Evolutionary conservation across 2,797 vertebrate genomes (phyloP).

Genomic region (Hypotaenidia philippensis): DNA sequence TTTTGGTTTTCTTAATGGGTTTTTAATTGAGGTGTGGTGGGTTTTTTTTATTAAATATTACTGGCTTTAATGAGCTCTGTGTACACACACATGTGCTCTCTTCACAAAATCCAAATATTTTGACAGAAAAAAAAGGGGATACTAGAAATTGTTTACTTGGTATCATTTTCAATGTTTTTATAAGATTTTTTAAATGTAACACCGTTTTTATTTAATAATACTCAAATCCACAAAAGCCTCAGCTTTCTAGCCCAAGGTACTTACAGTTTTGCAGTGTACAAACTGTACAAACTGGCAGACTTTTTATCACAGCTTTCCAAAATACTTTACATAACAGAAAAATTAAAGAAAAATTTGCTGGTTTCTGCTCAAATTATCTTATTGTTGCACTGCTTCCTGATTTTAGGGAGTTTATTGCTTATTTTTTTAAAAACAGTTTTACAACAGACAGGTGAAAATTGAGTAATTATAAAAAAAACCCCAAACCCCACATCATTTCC

Average conservation of each 20-base stretch:
- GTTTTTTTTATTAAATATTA: background rate
- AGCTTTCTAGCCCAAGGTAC: background rate
- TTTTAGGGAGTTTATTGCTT: background rate
- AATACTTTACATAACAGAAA: background rate
- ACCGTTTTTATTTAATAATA: background rate
- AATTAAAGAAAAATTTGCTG: background rate
- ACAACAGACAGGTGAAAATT: background rate
- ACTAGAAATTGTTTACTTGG: background rate
- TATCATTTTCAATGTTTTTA: background rate
- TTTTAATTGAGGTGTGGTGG: background rate
- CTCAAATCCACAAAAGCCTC: background rate
- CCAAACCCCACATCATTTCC: background rate
- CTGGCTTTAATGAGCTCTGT: background rate
- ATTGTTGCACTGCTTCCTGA: background rate
- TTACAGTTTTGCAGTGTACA: background rate
- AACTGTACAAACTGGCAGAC: background rate
- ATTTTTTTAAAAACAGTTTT: background rate
- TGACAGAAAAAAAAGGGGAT: background rate
- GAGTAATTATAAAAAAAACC: rapidly evolving
- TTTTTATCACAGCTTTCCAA: background rate
- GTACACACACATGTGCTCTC: background rate
- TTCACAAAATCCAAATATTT: background rate
- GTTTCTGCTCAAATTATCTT: background rate
- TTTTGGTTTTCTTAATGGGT: background rate
- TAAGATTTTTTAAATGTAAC: background rate